Conservation (phyloP, 2,888 invertebrate genomes). For the Drosophila fungiperda region DNA sequence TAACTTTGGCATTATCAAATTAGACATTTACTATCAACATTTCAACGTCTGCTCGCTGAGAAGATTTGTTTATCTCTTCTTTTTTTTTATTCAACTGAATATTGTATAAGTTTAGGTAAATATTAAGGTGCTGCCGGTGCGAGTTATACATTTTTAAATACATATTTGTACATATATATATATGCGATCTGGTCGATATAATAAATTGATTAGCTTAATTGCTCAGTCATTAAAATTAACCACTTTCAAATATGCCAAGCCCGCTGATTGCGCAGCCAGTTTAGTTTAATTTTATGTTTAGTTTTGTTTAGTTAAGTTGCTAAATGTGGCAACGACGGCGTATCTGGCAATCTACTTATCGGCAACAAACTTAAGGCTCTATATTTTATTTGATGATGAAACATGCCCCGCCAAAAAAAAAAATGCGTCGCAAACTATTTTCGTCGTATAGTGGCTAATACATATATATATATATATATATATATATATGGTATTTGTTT, state of each 20-base stretch:
- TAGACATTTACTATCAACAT: not conserved
- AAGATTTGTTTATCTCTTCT: not conserved
- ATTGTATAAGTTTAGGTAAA: not conserved
- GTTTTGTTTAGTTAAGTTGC: conserved; percentile 17
- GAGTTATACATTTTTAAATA: not conserved
- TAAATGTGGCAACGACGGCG: conserved; percentile 59
- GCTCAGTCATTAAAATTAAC: conserved; percentile 12
- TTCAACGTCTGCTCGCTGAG: not conserved
- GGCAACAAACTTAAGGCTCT: conserved; percentile 55
- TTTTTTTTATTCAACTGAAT: no score
- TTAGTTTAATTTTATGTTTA: conserved; percentile 11
- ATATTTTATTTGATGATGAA: conserved; percentile 36
- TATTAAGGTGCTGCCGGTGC: not conserved
- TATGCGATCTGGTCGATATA: not conserved
- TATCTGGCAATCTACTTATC: conserved; percentile 62
- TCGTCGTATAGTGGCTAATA: conserved; percentile 3
- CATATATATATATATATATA: not conserved
- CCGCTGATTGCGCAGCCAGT: conserved; percentile 27
- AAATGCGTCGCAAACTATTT: conserved; percentile 63
- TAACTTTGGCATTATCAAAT: not conserved
- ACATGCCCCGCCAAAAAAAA: conserved; percentile 53
- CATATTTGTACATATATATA: not conserved
- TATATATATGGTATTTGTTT: not conserved
- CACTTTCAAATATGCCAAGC: conserved; percentile 34
- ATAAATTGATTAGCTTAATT: conserved; percentile 17